Percentiles rank a stretch among this genome's conserved stretches.
Conservation (phyloP, 2,888 invertebrate genomes). For the Hermaeophaga mercurialis region DNA sequence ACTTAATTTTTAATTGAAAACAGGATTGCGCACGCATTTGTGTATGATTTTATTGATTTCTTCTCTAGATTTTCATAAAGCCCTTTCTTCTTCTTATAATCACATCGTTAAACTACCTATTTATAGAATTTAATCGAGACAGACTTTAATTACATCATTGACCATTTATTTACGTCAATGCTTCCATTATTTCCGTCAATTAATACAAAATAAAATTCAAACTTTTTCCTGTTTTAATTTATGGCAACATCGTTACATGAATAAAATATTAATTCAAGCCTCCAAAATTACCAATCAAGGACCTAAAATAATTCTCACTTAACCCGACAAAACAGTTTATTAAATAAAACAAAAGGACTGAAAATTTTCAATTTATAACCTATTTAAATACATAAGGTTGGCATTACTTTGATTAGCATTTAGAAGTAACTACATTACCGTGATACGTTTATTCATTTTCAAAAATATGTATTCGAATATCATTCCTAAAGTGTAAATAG, state of each 20-base stretch:
- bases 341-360: neutral
- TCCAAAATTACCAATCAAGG: neutral
- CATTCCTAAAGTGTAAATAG: too few relatives aligned
- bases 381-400: neutral
- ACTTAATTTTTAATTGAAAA: conserved; percentile 21
- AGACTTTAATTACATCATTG: conserved; percentile 37
- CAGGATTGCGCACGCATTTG: conserved; percentile 31
- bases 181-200: conserved; percentile 34
- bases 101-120: conserved; percentile 29
- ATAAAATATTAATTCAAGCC: too few relatives aligned
- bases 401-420: neutral
- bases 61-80: conserved; percentile 19
- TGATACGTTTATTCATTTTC: too few relatives aligned
- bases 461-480: too few relatives aligned
- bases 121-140: conserved; percentile 34
- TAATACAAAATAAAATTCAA: conserved; percentile 25
- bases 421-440: too few relatives aligned
- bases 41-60: conserved; percentile 30
- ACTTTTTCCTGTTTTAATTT: conserved; percentile 16
- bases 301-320: neutral
- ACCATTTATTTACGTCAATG: conserved; percentile 37
- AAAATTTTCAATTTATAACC: neutral
- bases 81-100: conserved; percentile 11
- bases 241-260: too few relatives aligned
- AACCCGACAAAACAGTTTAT: too few relatives aligned